Evolutionary conservation across 92 coral and sea anemone species (phyloP).

Genomic region (Anthopleura xanthogrammica): DNA sequence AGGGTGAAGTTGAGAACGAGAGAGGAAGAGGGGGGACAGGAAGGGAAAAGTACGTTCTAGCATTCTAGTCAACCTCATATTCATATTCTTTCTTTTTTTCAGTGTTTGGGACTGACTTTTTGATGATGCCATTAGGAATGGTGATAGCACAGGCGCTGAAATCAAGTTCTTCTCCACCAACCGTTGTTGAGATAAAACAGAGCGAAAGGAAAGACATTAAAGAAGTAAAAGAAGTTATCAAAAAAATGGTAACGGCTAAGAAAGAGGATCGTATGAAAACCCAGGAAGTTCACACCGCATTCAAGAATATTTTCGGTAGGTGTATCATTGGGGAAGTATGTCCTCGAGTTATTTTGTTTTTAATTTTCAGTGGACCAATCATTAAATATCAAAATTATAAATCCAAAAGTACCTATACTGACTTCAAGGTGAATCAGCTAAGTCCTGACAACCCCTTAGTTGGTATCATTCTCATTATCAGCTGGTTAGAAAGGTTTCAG

Average conservation of each 20-base stretch:
- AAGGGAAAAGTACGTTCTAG: not conserved
- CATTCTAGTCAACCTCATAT: too few species aligned
- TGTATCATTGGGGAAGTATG: not conserved
- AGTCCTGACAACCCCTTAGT: not conserved
- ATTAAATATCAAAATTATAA: not conserved
- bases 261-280: constrained; percentile 1
- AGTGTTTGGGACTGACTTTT: not conserved
- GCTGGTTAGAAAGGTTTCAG: too few species aligned
- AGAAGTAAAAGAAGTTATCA: not conserved
- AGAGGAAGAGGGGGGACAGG: too few species aligned
- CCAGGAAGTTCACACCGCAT: not conserved
- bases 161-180: not conserved
- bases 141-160: not conserved
- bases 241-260: not conserved
- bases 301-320: not conserved
- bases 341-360: not conserved
- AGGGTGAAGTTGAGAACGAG: too few species aligned
- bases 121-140: not conserved
- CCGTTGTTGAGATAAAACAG: not conserved
- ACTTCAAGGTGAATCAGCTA: too few species aligned
- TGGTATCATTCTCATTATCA: not conserved
- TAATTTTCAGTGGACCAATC: not conserved
- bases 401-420: too few species aligned
- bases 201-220: not conserved
- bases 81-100: not conserved